Base-by-base conservation (phyloP, 2,113 vertebrate genomes). In the Hassar affinis region DNA sequence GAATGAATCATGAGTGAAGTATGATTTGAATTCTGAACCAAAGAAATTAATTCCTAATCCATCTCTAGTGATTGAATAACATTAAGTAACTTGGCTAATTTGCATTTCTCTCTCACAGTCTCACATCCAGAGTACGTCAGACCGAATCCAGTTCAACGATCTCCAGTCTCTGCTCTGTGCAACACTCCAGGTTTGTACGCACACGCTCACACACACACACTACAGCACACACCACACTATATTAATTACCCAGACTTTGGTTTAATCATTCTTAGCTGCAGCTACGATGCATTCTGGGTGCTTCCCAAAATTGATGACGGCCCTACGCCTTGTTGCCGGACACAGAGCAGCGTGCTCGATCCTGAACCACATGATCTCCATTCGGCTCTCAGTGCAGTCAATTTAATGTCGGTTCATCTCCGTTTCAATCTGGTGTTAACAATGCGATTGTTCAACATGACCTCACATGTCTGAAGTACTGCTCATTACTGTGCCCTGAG, bases 61-160 rank as follows among this genome's bases (percentile, higher is more conserved):
- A 57, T 57, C 56, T 25, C 9, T 25, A 57, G 56, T 57, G 22
- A 25, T 59, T 59, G 57, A 25, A 27, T 59, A n/a, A 25, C 22
- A 8, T 25, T 1, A 57, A n/a, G 9, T 22, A 61, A 61, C 27
- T 35, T 66, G 6, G 61, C 14, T 22, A 68, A 35, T 18, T 68
- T 64, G 10, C 25, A 3, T 27, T 0, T 22, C 8, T 82, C 56
- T 68, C 42, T 59, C 30, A 0, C 93, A 99, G 98, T 99, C 98
- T 76, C 97, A 99, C 88, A 99, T 99, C 90, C 98, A 99, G 94
- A 99, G 98, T 92, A 99, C 98, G 5, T 99, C 98, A 0, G 98
- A 99, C 92, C 93, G 98, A 80, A 98, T 99, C 94, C 98, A 99
- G 92, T 99, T 98, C 92, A 99, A 99, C 47, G 98, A 99, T 89